Evolutionary conservation across 2,113 vertebrate genomes (phyloP).

Genomic region (Tympanuchus pallidicinctus): DNA sequence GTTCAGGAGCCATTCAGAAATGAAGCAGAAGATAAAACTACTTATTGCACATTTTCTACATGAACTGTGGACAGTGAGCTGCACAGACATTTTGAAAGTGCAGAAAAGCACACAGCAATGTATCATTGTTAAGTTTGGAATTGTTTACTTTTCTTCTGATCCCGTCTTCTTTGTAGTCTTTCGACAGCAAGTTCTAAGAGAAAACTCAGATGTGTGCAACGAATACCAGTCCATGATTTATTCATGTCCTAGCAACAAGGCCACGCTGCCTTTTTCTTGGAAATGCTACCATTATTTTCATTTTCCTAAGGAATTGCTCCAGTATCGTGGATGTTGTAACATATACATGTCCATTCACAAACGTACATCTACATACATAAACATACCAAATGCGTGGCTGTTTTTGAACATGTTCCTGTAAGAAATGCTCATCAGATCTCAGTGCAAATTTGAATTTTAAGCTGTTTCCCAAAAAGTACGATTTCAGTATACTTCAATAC

Average conservation of each 20-base stretch:
- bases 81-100: background rate
- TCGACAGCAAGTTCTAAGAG: slow-evolving; percentile 32
- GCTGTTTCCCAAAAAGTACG: slow-evolving; percentile 21
- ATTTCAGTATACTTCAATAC: background rate
- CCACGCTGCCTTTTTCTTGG: background rate
- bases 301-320: background rate
- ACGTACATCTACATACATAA: too few species aligned
- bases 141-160: slow-evolving; percentile 55
- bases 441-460: slow-evolving; percentile 24
- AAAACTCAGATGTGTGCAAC: slow-evolving; percentile 51
- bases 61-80: background rate
- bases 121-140: slow-evolving; percentile 21
- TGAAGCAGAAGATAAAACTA: background rate
- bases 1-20: background rate
- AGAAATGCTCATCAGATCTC: slow-evolving; percentile 16
- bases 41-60: background rate
- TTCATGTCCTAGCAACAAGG: slow-evolving; percentile 36
- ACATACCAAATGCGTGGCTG: too few species aligned
- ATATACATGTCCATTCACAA: too few species aligned
- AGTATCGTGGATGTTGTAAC: background rate
- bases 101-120: background rate
- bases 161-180: slow-evolving; percentile 46
- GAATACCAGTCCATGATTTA: slow-evolving; percentile 53
- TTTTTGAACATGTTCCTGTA: background rate
- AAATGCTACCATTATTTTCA: background rate